These are phyloP conservation scores for Allolobophora icterica DNA, from an alignment of 2,888 invertebrate species.

Conservation along the genomic window DNA sequence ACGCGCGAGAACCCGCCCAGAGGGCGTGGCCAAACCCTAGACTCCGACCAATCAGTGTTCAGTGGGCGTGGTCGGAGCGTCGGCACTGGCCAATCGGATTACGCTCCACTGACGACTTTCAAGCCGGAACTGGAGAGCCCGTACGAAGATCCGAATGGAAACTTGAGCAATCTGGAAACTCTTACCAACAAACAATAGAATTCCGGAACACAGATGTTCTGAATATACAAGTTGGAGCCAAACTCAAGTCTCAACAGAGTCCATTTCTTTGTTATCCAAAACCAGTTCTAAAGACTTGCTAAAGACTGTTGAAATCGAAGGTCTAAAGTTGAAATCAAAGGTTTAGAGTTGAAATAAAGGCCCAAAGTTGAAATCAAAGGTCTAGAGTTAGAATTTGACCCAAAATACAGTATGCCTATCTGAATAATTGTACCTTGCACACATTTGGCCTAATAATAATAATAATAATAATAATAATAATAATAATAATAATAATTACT, in stretches of 20 bases:
- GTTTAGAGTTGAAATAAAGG: too few species aligned
- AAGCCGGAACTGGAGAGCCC: neutral
- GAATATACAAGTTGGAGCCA: neutral
- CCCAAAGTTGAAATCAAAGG: too few species aligned
- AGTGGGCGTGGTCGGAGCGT: neutral
- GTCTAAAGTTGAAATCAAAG: too few species aligned
- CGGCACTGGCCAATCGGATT: constrained; percentile 1
- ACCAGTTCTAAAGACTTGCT: too few species aligned
- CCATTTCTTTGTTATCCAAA: neutral
- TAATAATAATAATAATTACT: too few species aligned
- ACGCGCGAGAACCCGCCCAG: neutral
- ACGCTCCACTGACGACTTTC: neutral
- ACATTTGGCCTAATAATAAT: too few species aligned
- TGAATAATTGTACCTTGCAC: too few species aligned
- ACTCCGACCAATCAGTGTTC: neutral
- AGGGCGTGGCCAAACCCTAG: neutral
- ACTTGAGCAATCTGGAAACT: too few species aligned
- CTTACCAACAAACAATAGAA: neutral
- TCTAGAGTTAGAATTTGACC: too few species aligned
- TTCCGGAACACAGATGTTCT: neutral
- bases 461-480: too few species aligned
- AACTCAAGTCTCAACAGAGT: neutral
- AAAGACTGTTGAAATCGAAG: too few species aligned
- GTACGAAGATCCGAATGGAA: neutral
- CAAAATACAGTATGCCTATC: too few species aligned